Conservation (phyloP, 1,140 invertebrate species). For the Littorina saxatilis region DNA sequence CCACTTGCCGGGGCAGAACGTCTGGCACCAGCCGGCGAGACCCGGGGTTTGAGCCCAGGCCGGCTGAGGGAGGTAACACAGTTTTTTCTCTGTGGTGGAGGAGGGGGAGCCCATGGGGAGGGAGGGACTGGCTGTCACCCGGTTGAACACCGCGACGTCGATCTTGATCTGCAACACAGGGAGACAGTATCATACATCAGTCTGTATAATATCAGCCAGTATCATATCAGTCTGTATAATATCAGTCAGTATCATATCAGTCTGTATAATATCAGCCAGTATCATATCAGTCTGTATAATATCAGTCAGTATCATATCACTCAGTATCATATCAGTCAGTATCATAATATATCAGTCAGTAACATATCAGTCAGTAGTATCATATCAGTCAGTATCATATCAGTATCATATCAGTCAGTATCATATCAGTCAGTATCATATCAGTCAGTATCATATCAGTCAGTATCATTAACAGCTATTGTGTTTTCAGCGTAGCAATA, state of each 20-base stretch:
- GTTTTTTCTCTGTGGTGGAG: constrained; percentile 5
- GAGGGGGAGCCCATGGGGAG: constrained; percentile 11
- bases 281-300: no score
- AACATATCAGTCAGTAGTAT: no score
- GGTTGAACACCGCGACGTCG: constrained; percentile 35
- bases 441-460: no score
- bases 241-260: no score
- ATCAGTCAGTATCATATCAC: constrained; percentile 5
- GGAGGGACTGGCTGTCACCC: constrained; percentile 3
- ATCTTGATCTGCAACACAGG: constrained; percentile 16
- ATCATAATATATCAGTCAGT: no score
- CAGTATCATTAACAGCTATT: not conserved
- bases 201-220: no score
- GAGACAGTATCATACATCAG: not conserved
- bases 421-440: constrained; percentile 23
- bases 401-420: constrained; percentile 12
- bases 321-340: constrained; percentile 8
- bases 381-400: not conserved
- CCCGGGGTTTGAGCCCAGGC: constrained; percentile 29
- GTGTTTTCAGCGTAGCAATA: not conserved
- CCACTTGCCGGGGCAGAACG: constrained; percentile 30
- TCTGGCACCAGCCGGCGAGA: constrained; percentile 33
- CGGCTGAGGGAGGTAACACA: constrained; percentile 30
- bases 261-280: not conserved
- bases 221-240: no score